These are phyloP conservation scores for Fringilla coelebs DNA, from an alignment of 2,797 vertebrate species.

Conservation along the genomic window DNA sequence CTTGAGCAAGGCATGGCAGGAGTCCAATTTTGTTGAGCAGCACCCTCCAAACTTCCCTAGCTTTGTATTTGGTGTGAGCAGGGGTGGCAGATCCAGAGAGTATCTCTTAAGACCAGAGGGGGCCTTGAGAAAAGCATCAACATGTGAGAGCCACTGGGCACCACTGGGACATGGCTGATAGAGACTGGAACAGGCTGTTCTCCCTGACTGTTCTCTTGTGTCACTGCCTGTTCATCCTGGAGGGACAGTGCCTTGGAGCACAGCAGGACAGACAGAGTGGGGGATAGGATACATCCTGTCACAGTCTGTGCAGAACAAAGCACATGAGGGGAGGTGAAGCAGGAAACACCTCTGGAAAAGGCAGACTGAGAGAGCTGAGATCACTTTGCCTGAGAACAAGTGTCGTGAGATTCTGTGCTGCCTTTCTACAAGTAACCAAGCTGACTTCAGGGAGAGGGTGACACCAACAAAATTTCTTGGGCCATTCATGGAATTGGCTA, in stretches of 20 bases:
- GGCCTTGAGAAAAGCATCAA: not conserved
- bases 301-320: not conserved
- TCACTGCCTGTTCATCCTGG: not conserved
- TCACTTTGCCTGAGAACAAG: not conserved
- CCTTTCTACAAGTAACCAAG: too few species aligned
- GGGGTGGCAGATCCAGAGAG: not conserved
- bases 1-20: fast-evolving
- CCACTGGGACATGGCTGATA: not conserved
- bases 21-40: not conserved
- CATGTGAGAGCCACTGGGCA: not conserved
- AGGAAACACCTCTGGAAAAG: not conserved
- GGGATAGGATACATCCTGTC: not conserved
- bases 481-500: not conserved
- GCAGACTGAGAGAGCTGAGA: not conserved
- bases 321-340: not conserved
- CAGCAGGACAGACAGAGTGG: not conserved
- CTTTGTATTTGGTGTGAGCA: not conserved
- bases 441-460: not conserved
- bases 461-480: not conserved
- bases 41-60: not conserved
- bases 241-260: not conserved
- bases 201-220: not conserved
- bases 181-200: not conserved
- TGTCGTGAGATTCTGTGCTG: not conserved
- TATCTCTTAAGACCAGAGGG: not conserved